Evolutionary conservation across 2,888 invertebrate genomes (phyloP), one percentile per base, ranked within the genome.

Genomic region (Agonopterix alstromeriana): DNA sequence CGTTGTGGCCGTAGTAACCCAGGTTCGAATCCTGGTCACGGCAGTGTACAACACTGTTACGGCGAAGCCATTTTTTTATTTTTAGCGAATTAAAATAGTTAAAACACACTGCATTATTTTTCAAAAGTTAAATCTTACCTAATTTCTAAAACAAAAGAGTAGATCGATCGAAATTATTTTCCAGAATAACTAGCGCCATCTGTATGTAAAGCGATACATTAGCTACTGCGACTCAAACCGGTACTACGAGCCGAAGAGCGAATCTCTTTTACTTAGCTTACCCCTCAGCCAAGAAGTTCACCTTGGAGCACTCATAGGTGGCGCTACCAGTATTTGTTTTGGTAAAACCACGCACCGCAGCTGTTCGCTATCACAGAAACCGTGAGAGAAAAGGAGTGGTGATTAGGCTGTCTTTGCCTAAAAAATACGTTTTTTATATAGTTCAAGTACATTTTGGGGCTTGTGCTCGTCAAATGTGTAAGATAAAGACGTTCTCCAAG

Each of bases 1-100:
- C 92, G 92, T 93, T 93, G 92, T 92, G 92, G 92, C 92, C 91
- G 92, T 91, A 91, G 91, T 91, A 92, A 92, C 92, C 92, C 92
- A 91, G 92, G 92, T 92, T 92, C 91, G 92, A 92, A 91, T 92
- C 92, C 91, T 78, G 77, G 81, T 81, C 81, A 82, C 77, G 76
- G 76, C 74, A 74, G 71, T 72, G 62, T 44, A 2, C 2, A 1
- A 45, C 78, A 78, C 79, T 81, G 82, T 79, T 65, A 70, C 76
- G 82, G 81, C 68, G 79, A 75, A 73, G 77, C 45, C 50, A 40
- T 10, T 0, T 51, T 67, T 73, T 67, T 60, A 27, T 50, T 50
- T 49, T 44, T 10, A 2, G 3, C 3, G 10, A 36, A 10, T 10
- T 38, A 7, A 27, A 7, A 5, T 27, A 5, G 5, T 27, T 7